These are phyloP conservation scores for Oriolus oriolus DNA, from an alignment of 2,113 vertebrate genomes.

Conservation along the genomic window DNA sequence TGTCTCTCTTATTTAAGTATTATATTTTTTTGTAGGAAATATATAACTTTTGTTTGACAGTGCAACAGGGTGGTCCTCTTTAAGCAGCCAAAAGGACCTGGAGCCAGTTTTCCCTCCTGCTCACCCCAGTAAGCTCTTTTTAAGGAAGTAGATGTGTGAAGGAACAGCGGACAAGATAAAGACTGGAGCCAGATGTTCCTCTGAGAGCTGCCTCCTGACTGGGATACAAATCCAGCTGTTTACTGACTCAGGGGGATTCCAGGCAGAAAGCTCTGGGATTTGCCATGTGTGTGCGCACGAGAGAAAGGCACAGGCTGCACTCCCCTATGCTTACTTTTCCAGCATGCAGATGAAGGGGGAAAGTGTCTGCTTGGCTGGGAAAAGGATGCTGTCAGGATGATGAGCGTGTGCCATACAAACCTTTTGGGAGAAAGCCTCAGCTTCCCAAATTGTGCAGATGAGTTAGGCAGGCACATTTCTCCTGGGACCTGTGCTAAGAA, in stretches of 20 bases:
- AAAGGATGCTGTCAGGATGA: not conserved
- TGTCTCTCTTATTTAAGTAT: not conserved
- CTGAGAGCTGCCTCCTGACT: not conserved
- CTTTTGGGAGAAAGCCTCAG: not conserved
- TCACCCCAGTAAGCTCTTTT: not conserved
- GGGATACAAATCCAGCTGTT: slow-evolving; percentile 46
- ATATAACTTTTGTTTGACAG: slow-evolving; percentile 12
- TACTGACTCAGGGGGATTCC: slow-evolving; percentile 16
- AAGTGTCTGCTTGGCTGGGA: not conserved
- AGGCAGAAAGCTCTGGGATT: slow-evolving; percentile 40
- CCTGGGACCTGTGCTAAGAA: not conserved
- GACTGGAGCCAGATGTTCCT: slow-evolving; percentile 34
- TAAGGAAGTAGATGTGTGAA: slow-evolving; percentile 54
- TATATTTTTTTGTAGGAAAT: not conserved
- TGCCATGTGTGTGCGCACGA: fast-evolving
- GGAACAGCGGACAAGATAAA: slow-evolving; percentile 48
- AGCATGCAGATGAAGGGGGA: not conserved
- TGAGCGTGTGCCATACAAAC: not conserved
- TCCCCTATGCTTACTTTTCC: not conserved
- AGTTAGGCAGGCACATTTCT: not conserved
- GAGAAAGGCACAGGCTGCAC: not conserved
- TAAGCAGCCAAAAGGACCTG: slow-evolving; percentile 9
- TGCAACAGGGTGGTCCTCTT: slow-evolving; percentile 14
- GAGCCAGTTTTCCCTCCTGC: not conserved
- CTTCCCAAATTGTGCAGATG: not conserved